Base-by-base conservation (phyloP, 2,113 vertebrate species). In the Rhegmatorhina hoffmannsi region DNA sequence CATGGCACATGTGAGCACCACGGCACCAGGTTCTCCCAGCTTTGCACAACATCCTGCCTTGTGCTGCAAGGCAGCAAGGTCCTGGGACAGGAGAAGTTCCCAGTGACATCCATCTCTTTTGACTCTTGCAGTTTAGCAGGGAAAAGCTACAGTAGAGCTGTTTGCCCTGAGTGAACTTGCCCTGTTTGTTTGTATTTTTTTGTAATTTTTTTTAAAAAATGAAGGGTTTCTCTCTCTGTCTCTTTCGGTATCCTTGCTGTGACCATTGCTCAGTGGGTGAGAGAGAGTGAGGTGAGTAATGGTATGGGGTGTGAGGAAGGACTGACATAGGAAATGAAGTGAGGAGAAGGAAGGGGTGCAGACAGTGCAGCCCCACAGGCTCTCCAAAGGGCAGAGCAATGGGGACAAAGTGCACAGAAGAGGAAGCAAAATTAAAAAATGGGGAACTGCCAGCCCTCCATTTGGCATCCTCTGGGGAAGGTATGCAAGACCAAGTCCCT, bases 401-500 rank as follows among this genome's bases (percentile, higher is more conserved):
- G 80, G 33, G 88, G 80, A 87, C 83, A 47, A 92, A 90, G 52
- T 11, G 18, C 73, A 36, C 10, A 33, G 43, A 96, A 96, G 91
- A 75, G 89, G 96, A 95, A 93, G 52, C 15, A 84, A 59, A 83
- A 90, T 2, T 2, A n/a, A 36, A 62, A 94, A 90, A 95, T 29
- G 79, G 18, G 79, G 94, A 97, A 95, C 53, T 34, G 3, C 17
- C n/a, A 73, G 36, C 43, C 59, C 44, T 63, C 6, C 7, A 1
- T 1, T 25, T 43, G n/a, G 12, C 5, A 15, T 90, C 34, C 44
- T 43, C 46, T 52, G 55, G 59, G 25, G 52, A 88, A 77, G 46
- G 70, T n/a, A 16, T 23, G 62, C 66, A 52, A 89, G 74, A 52
- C 44, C 12, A 31, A 44, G 28, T 46, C 33, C 40, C 59, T 78